Conservation (phyloP, 2,888 invertebrate species). For the Nomada hirtipes region DNA sequence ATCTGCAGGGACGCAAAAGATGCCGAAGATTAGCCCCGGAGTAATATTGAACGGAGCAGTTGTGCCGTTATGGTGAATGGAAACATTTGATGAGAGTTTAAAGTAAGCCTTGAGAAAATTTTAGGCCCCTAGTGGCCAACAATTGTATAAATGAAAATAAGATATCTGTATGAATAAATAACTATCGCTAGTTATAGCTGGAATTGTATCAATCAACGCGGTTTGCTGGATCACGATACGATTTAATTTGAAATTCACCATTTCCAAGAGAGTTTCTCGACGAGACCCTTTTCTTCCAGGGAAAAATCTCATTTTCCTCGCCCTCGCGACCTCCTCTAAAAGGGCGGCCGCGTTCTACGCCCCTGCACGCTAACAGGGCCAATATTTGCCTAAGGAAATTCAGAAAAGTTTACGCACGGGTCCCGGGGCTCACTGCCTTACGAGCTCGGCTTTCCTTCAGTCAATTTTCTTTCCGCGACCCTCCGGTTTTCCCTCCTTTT, state of each 20-base stretch:
- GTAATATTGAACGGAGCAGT: constrained; percentile 16
- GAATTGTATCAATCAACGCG: neutral
- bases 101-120: constrained; percentile 54
- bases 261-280: neutral
- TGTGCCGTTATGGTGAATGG: no score
- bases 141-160: no score
- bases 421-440: constrained; percentile 72
- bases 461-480: constrained; percentile 72
- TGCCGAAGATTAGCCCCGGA: constrained; percentile 18
- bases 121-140: no score
- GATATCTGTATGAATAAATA: no score
- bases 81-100: neutral
- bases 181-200: no score
- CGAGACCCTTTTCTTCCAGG: neutral
- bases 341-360: constrained; percentile 34
- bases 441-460: constrained; percentile 72
- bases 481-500: constrained; percentile 9
- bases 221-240: neutral
- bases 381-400: constrained; percentile 84
- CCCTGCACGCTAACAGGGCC: constrained; percentile 73
- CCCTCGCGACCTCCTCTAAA: constrained; percentile 4
- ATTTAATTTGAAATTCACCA: constrained; percentile 11
- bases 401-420: constrained; percentile 83
- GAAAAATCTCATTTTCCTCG: constrained; percentile 34
- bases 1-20: constrained; percentile 28